These are phyloP conservation scores for Stigmatopora nigra DNA, from an alignment of 2,113 vertebrate species.

Conservation along the genomic window DNA sequence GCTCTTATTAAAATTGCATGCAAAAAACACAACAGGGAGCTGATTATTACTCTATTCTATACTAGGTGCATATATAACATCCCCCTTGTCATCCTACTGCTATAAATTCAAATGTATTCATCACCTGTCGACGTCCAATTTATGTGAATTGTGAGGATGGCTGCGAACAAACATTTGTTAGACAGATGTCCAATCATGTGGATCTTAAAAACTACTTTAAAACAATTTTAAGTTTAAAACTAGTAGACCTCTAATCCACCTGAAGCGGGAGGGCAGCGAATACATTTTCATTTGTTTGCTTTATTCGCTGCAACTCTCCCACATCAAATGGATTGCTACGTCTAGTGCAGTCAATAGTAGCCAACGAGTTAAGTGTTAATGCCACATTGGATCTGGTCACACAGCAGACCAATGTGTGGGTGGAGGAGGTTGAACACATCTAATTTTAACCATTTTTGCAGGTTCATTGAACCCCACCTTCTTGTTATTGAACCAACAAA, in stretches of 20 bases:
- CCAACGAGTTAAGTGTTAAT: conserved; percentile 8
- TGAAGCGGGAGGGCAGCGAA: no score
- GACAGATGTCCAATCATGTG: no score
- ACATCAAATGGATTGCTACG: no score
- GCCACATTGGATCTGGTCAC: conserved; percentile 10
- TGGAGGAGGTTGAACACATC: conserved; percentile 19
- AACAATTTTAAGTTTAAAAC: no score
- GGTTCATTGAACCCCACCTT: conserved; percentile 35
- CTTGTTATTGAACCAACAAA: conserved; percentile 44
- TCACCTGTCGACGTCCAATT: no score
- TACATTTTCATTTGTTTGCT: no score
- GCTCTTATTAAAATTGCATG: neutral
- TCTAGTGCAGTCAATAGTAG: no score
- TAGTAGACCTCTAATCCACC: no score
- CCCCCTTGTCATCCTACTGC: neutral
- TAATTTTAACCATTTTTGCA: conserved; percentile 45
- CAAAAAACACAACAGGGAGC: conserved; percentile 1
- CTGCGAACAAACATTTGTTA: no score
- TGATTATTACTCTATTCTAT: conserved; percentile 11
- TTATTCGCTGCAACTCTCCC: no score
- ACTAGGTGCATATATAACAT: neutral
- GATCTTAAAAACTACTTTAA: no score
- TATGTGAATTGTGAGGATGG: no score
- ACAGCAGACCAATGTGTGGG: conserved; percentile 1
- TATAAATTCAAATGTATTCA: neutral